A percentile compares a stretch with the other conserved stretches of the same genome.
phyloP scores from a whole-genome alignment of 2,797 vertebrate species.

The Menidia menidia region DNA sequence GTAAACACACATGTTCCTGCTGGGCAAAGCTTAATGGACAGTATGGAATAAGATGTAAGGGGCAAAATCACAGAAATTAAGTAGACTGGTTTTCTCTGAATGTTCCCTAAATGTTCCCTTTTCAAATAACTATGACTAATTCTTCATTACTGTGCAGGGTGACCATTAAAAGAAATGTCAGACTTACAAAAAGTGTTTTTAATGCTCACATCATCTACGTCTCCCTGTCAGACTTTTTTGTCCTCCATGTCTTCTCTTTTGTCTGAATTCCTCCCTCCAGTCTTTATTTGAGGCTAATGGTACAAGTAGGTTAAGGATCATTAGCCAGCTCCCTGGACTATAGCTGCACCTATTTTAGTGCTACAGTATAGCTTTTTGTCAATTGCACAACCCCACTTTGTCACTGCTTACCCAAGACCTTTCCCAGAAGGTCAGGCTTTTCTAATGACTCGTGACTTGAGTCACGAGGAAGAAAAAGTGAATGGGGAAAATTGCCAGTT shows the following conservation, averaged over 20 bases:
- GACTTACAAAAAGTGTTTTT: slow-evolving; percentile 43
- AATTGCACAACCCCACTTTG: slow-evolving; percentile 76
- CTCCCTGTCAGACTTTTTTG: slow-evolving; percentile 40
- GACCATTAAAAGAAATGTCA: slow-evolving; percentile 38
- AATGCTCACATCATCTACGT: slow-evolving; percentile 54
- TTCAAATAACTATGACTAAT: slow-evolving; percentile 14
- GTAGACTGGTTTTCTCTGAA: neutral
- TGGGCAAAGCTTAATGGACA: too few relatives aligned
- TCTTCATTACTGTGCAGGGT: slow-evolving; percentile 3
- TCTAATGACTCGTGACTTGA: slow-evolving; percentile 83
- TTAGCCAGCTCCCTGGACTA: slow-evolving; percentile 79
- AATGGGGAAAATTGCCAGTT: slow-evolving; percentile 69
- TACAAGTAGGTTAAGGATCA: slow-evolving; percentile 78
- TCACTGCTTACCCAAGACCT: slow-evolving; percentile 82
- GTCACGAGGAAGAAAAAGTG: slow-evolving; percentile 73
- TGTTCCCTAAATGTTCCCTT: slow-evolving; percentile 7
- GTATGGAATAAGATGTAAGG: neutral
- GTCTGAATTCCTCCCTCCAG: slow-evolving; percentile 65
- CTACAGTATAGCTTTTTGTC: slow-evolving; percentile 71
- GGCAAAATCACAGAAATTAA: neutral
- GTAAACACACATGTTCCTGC: too few relatives aligned
- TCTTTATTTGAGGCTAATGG: slow-evolving; percentile 81
- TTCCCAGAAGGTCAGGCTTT: slow-evolving; percentile 83
- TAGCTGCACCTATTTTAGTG: slow-evolving; percentile 79
- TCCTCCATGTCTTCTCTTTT: slow-evolving; percentile 32